A percentile compares a stretch with the other conserved stretches of the same genome.
Evolutionary conservation across 2,888 invertebrate genomes (phyloP).

Genomic region (Hipparchia semele): DNA sequence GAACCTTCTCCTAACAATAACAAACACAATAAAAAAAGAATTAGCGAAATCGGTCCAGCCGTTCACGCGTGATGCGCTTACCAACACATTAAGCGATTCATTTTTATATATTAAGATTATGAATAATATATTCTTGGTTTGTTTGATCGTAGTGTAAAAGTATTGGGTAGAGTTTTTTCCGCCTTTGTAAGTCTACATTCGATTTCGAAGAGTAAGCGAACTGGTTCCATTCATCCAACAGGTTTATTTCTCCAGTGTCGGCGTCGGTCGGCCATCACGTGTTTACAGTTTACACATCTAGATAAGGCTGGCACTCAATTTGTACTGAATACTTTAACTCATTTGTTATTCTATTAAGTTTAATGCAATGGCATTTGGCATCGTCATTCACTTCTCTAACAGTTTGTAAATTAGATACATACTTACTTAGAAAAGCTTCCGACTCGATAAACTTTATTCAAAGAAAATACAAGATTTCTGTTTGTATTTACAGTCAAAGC

Average conservation of each 20-base stretch:
- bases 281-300: conserved; percentile 27
- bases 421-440: background rate
- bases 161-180: too few relatives aligned
- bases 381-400: background rate
- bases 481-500: too few relatives aligned
- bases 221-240: conserved; percentile 11
- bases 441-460: too few relatives aligned
- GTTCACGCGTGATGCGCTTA: too few relatives aligned
- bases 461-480: too few relatives aligned
- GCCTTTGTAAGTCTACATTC: background rate
- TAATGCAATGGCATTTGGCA: background rate
- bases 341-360: background rate
- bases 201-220: background rate
- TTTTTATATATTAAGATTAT: too few relatives aligned
- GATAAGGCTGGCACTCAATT: conserved; percentile 28
- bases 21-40: too few relatives aligned
- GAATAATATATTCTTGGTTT: too few relatives aligned
- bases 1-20: too few relatives aligned
- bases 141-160: too few relatives aligned
- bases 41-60: too few relatives aligned
- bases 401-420: background rate
- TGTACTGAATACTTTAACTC: conserved; percentile 25
- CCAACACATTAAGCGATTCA: too few relatives aligned
- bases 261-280: conserved; percentile 22
- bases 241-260: conserved; percentile 21